phyloP scores from a whole-genome alignment of 23 tunicate species.

The Ascidia mentula region DNA sequence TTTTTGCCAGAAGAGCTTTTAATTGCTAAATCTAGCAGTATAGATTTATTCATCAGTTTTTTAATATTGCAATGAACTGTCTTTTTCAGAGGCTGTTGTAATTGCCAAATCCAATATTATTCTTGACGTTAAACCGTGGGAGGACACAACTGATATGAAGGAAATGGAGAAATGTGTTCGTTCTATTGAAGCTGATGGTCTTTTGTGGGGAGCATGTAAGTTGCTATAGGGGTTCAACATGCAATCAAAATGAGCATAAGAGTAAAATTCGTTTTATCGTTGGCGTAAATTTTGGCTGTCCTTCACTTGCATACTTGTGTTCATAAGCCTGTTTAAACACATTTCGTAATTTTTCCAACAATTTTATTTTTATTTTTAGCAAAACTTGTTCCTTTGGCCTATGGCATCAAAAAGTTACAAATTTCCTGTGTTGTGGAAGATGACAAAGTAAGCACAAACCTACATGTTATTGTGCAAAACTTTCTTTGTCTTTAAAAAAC shows the following conservation, averaged over 20 bases:
- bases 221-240: too few relatives aligned
- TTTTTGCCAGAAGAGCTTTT: too few relatives aligned
- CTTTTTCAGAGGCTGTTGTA: constrained; percentile 44
- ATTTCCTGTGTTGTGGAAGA: constrained; percentile 91
- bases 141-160: constrained; percentile 65
- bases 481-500: not conserved
- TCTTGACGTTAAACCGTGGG: constrained; percentile 93
- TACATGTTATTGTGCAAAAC: not conserved
- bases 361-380: constrained; percentile 20
- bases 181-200: constrained; percentile 42
- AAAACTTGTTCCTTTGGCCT: constrained; percentile 74
- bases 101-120: constrained; percentile 86
- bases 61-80: not conserved
- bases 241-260: too few relatives aligned
- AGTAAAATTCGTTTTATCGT: not conserved
- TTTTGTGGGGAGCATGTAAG: constrained; percentile 84
- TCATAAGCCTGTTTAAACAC: too few relatives aligned
- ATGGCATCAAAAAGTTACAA: constrained; percentile 93
- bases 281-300: not conserved
- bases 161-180: constrained; percentile 60
- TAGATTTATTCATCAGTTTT: not conserved
- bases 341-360: too few relatives aligned
- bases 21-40: too few relatives aligned
- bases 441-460: constrained; percentile 58
- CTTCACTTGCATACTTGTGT: too few relatives aligned